These are phyloP conservation scores for Solenopsis fugax DNA, from an alignment of 1,140 invertebrate genomes.

Conservation along the genomic window DNA sequence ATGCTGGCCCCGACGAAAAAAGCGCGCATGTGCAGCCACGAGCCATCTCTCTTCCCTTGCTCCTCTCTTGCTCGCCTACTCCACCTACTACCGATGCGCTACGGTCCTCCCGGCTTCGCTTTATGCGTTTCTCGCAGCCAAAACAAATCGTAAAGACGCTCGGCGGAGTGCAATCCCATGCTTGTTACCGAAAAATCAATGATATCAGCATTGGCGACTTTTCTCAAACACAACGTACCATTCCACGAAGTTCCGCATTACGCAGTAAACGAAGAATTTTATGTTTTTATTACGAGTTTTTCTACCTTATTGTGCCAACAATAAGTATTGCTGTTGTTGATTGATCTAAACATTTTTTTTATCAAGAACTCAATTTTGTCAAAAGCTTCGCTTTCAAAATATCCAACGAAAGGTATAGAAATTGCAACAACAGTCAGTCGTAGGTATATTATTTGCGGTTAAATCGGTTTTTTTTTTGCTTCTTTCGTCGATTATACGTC, in stretches of 20 bases:
- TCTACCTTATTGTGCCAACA: neutral
- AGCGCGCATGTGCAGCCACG: conserved; percentile 77
- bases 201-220: conserved; percentile 36
- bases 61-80: conserved; percentile 8
- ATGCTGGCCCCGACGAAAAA: conserved; percentile 81
- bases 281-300: neutral
- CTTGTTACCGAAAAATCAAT: conserved; percentile 75
- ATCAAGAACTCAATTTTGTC: neutral
- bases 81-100: conserved; percentile 34
- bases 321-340: neutral
- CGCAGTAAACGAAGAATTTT: neutral
- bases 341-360: neutral
- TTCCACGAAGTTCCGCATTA: neutral
- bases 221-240: conserved; percentile 31
- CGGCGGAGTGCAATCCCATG: conserved; percentile 65
- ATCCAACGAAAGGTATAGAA: neutral
- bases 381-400: neutral
- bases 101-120: conserved; percentile 62
- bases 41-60: conserved; percentile 65
- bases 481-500: neutral
- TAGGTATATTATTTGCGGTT: neutral
- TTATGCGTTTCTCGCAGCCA: conserved; percentile 77
- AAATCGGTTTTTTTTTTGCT: neutral
- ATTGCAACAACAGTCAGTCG: neutral
- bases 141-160: conserved; percentile 83